A percentile compares a stretch with the other conserved stretches of the same genome.
Evolutionary conservation across 1,140 invertebrate genomes (phyloP).

Genomic region (Trachymyrmex cornetzi): DNA sequence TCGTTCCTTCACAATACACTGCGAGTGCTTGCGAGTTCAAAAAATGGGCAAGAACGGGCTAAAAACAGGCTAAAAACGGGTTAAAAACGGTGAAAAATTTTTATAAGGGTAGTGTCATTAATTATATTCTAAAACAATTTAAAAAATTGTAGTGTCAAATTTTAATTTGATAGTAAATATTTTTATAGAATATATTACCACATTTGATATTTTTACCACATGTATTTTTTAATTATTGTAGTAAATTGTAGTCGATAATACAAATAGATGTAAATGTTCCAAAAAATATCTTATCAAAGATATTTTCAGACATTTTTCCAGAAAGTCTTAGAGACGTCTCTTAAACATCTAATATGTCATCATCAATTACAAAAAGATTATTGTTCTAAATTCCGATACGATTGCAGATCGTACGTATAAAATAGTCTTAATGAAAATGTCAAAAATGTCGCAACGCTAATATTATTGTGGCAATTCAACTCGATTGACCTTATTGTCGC

Average conservation of each 20-base stretch:
- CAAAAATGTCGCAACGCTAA: constrained; percentile 2
- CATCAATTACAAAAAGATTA: neutral
- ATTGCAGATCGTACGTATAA: neutral
- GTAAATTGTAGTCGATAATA: neutral
- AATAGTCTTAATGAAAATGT: neutral
- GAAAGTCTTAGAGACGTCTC: neutral
- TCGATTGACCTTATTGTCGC: neutral
- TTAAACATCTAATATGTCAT: neutral
- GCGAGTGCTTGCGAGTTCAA: no score
- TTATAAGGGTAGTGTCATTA: no score
- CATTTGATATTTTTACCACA: neutral
- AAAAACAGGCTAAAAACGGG: no score
- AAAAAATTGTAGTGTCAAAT: no score
- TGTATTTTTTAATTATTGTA: neutral
- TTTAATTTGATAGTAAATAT: no score
- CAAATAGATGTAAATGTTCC: neutral
- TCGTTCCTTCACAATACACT: no score
- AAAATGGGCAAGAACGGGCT: no score
- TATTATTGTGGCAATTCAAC: constrained; percentile 10
- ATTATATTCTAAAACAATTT: no score
- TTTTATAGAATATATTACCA: no score
- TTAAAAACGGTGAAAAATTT: no score
- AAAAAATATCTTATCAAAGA: neutral
- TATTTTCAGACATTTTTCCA: neutral
- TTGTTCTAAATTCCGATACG: neutral